These are phyloP conservation scores for Lepus europaeus DNA, from an alignment of 2,113 vertebrate species.

Conservation along the genomic window DNA sequence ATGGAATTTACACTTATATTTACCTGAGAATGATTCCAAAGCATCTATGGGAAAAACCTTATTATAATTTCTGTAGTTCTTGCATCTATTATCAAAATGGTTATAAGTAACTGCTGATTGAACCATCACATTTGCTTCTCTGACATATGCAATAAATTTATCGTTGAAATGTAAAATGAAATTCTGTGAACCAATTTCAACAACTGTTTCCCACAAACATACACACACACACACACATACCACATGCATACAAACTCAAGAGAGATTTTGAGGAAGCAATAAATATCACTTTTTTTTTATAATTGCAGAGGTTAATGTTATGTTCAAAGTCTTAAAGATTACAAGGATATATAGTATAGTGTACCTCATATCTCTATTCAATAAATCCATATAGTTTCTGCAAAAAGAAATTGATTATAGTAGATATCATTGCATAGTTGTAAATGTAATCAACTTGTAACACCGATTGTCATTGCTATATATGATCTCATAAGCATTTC, in stretches of 20 bases:
- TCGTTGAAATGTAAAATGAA: not conserved
- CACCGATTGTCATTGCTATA: not conserved
- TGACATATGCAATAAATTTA: not conserved
- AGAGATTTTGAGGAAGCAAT: not conserved
- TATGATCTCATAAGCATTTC: not conserved
- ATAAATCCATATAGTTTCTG: not conserved
- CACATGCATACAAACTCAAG: not conserved
- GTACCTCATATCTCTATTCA: not conserved
- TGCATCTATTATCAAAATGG: not conserved
- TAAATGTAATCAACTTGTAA: not conserved
- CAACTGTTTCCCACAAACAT: not conserved
- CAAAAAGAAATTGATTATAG: not conserved
- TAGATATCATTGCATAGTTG: not conserved
- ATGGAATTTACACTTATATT: not conserved
- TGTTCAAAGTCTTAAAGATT: not conserved
- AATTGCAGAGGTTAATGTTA: not conserved
- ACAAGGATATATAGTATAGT: not conserved
- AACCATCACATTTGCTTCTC: not conserved
- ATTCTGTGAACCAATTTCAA: not conserved
- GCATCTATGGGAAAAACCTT: not conserved
- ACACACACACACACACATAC: not conserved
- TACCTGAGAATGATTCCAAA: not conserved
- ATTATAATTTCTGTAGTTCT: not conserved
- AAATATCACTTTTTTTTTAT: not conserved
- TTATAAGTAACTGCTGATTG: not conserved